Evolutionary conservation across 1,140 invertebrate genomes (phyloP), one percentile per base, ranked within the genome.

Genomic region (Drosophila orena): DNA sequence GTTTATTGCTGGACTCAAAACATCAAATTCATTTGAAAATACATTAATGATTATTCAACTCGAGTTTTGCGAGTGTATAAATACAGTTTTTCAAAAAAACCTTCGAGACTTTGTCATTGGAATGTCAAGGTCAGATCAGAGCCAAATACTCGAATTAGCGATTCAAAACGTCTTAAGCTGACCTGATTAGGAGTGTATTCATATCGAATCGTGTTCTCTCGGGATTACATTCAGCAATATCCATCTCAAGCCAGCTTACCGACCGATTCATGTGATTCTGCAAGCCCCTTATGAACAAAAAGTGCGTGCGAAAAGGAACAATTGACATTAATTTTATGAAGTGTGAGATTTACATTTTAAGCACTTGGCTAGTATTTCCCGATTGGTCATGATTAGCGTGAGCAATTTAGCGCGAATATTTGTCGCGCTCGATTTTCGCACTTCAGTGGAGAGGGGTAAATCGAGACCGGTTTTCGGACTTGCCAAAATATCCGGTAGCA

Each of bases 401-500:
- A 52, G 69, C 66, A 71, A 71, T 59, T 49, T 47, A 58, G 68
- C 15, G 40, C 40, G 42, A 69, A 47, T 46, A 34, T 14, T 4
- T 55, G 49, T 10, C 17, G 14, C 56, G 66, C 50, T 69, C 43
- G 42, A 76, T 68, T 52, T 76, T 54, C 35, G 55, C 54, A 59
- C 47, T 72, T 60, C 22, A 70, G 24, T 59, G 38, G n/a, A 49
- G 57, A 66, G 27, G 44, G 44, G 55, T 58, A 52, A 52, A 70
- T 50, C 35, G 35, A 65, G 72, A 75, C 72, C 72, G 52, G 70
- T 75, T 60, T 55, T 54, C 14, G 55, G 77, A 43, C 62, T 69
- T 58, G 66, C 70, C 70, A 79, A 89, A 88, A 81, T 88, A 89
- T 88, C 83, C 83, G 83, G 84, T 84, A 89, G 83, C 83, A 71